A percentile compares a stretch with the other conserved stretches of the same genome.
Conservation (phyloP, 1,140 invertebrate genomes). For the Hydropsyche tenuis region DNA sequence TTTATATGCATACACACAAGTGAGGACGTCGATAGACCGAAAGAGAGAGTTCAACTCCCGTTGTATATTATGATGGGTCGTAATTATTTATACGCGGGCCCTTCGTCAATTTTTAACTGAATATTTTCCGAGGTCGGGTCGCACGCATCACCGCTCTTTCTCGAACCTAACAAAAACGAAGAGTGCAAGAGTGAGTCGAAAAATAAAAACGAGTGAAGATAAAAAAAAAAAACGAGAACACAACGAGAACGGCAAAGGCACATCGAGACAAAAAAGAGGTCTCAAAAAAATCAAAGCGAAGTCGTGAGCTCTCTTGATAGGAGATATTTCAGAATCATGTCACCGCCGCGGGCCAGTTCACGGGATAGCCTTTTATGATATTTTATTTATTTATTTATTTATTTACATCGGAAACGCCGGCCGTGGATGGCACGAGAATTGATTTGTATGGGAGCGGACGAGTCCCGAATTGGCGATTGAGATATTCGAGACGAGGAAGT, state of each 20-base stretch:
- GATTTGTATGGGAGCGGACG: constrained; percentile 24
- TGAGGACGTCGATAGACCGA: too few relatives aligned
- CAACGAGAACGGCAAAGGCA: constrained; percentile 31
- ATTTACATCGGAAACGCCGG: constrained; percentile 42
- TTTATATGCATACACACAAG: too few relatives aligned
- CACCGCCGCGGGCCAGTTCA: constrained; percentile 47
- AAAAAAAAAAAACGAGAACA: constrained; percentile 30
- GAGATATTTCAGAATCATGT: constrained; percentile 50
- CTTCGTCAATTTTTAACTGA: constrained; percentile 27
- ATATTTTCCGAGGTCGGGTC: constrained; percentile 29
- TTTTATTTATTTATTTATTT: constrained; percentile 41
- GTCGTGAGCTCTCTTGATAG: constrained; percentile 47
- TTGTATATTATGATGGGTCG: constrained; percentile 1
- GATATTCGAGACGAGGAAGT: too few relatives aligned
- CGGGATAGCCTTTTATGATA: constrained; percentile 48
- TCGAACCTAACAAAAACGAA: background rate
- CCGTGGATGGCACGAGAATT: constrained; percentile 30
- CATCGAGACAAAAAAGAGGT: constrained; percentile 38
- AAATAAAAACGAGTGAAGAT: constrained; percentile 29
- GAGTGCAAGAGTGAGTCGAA: background rate
- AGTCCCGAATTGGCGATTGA: too few relatives aligned
- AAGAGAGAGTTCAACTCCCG: constrained; percentile 10
- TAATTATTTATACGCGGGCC: constrained; percentile 32
- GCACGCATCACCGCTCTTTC: constrained; percentile 12
- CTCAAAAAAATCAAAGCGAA: constrained; percentile 43